phyloP scores from a whole-genome alignment of 2,113 vertebrate genomes.

The Gracilinanus agilis region DNA sequence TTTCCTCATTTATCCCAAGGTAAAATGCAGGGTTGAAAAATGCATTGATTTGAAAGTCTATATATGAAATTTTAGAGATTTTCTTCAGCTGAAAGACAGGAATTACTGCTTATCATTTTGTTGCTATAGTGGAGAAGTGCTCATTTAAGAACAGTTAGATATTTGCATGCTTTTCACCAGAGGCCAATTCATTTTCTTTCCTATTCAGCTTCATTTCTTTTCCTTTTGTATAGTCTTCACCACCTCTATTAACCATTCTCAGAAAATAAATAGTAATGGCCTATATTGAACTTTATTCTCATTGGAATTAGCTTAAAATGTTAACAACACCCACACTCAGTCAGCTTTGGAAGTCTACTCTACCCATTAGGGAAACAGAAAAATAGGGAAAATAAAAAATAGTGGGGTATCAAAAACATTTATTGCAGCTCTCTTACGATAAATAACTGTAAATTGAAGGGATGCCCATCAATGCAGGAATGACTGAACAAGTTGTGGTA shows the following conservation, averaged over 20 bases:
- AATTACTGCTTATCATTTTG: conserved; percentile 5
- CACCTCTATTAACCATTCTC: not conserved
- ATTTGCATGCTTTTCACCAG: conserved; percentile 14
- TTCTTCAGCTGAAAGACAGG: conserved; percentile 3
- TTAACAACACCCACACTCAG: no score
- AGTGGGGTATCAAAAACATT: no score
- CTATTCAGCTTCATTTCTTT: conserved; percentile 14
- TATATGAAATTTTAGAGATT: not conserved
- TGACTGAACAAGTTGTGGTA: no score
- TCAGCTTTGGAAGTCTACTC: no score
- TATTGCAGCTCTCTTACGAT: no score
- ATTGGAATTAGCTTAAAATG: no score
- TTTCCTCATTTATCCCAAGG: conserved; percentile 43
- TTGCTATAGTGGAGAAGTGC: not conserved
- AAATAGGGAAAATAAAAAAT: no score
- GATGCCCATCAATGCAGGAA: no score
- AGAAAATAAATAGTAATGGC: no score
- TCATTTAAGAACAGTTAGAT: not conserved
- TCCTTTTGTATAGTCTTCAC: conserved; percentile 24
- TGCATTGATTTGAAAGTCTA: conserved; percentile 30
- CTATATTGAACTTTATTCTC: no score
- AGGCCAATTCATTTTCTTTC: conserved; percentile 5
- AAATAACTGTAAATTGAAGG: no score
- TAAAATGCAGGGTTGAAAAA: conserved; percentile 20
- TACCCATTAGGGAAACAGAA: no score